A percentile compares a stretch with the other conserved stretches of the same genome.
Conservation (phyloP, 2,113 vertebrate genomes). For the Cebidichthys violaceus region DNA sequence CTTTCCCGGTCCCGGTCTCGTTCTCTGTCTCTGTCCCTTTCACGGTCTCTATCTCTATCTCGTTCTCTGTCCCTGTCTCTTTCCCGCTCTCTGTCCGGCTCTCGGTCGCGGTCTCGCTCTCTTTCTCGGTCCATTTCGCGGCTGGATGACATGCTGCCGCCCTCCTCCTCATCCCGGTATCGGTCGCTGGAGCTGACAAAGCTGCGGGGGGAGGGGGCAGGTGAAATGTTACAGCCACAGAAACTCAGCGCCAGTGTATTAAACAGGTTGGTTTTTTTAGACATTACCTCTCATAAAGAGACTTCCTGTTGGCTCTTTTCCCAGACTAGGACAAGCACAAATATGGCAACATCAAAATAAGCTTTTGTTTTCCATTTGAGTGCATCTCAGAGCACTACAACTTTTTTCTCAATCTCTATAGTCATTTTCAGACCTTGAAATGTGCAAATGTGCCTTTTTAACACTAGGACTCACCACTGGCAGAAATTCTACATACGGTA, state of each 20-base stretch:
- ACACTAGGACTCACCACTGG: not conserved
- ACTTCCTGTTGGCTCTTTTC: constrained; percentile 89
- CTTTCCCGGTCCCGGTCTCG: constrained; percentile 71
- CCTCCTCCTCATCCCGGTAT: constrained; percentile 81
- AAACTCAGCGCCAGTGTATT: not conserved
- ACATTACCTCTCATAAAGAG: constrained; percentile 90
- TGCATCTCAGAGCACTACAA: not conserved
- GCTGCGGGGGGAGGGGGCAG: constrained; percentile 65
- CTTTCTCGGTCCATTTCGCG: constrained; percentile 72
- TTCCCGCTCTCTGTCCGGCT: constrained; percentile 67
- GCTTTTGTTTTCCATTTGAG: constrained; percentile 1
- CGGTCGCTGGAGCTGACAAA: constrained; percentile 89
- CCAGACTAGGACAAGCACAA: constrained; percentile 78
- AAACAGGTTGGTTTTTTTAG: not conserved
- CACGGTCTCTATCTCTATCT: constrained; percentile 69
- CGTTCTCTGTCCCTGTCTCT: constrained; percentile 55
- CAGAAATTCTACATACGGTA: not conserved
- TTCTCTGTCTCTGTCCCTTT: constrained; percentile 70
- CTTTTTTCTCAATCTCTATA: too few relatives aligned
- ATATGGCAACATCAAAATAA: constrained; percentile 3
- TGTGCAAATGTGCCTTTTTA: not conserved
- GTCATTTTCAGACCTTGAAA: not conserved
- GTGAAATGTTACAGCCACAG: not conserved
- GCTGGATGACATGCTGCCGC: constrained; percentile 52
- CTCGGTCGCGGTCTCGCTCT: constrained; percentile 62